Percentiles rank a stretch among this genome's conserved stretches.
Conservation (phyloP, 2,888 invertebrate genomes). For the Pollenia amentaria region DNA sequence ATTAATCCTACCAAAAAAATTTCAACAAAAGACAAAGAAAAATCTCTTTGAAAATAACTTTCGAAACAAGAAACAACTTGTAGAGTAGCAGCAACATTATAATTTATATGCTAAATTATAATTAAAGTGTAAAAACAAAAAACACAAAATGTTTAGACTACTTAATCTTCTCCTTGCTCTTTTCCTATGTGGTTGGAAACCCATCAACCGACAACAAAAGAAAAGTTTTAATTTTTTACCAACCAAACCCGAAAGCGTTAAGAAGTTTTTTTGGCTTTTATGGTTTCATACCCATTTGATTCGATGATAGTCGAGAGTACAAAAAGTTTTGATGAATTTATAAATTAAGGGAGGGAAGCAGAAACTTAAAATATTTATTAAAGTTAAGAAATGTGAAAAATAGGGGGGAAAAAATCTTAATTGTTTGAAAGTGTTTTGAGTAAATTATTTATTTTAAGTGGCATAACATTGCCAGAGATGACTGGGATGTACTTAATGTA, state of each 20-base stretch:
- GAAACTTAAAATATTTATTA: constrained; percentile 12
- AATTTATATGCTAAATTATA: constrained; percentile 8
- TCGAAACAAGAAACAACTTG: background rate
- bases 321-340: background rate
- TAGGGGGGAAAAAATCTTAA: constrained; percentile 3
- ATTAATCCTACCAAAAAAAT: constrained; percentile 1
- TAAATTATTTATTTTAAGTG: constrained; percentile 12
- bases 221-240: constrained; percentile 12
- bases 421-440: constrained; percentile 19
- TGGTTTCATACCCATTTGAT: constrained; percentile 41
- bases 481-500: constrained; percentile 5
- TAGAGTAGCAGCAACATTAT: background rate
- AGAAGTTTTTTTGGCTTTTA: constrained; percentile 43
- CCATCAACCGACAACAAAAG: background rate
- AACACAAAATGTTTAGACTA: constrained; percentile 8
- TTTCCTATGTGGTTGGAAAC: background rate
- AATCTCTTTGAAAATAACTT: constrained; percentile 21
- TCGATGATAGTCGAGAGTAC: background rate
- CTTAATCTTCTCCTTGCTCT: constrained; percentile 16
- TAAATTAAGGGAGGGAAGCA: background rate
- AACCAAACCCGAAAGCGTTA: constrained; percentile 29
- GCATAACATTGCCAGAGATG: background rate
- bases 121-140: constrained; percentile 33
- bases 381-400: background rate
- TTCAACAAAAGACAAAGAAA: background rate